Conservation (phyloP, 2,888 invertebrate species). For the Leucoma salicis region DNA sequence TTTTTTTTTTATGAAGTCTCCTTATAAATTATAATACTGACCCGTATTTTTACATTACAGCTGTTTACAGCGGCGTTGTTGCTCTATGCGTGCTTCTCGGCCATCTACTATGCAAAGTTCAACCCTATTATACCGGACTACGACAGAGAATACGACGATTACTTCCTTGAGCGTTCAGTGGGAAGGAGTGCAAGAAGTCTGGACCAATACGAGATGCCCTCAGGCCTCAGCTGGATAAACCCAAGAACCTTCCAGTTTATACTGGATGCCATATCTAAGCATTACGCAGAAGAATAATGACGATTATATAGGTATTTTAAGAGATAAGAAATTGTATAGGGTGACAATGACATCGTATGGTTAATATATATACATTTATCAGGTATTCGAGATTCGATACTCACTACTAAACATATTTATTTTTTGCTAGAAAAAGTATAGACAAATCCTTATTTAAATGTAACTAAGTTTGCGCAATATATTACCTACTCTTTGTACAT, state of each 20-base stretch:
- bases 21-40: too few relatives aligned
- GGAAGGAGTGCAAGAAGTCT: constrained; percentile 72
- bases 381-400: too few relatives aligned
- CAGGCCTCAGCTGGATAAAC: constrained; percentile 80
- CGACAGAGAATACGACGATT: constrained; percentile 87
- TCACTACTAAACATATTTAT: too few relatives aligned
- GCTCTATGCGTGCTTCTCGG: constrained; percentile 92
- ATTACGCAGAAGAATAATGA: constrained; percentile 56
- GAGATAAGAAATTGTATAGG: constrained; percentile 9
- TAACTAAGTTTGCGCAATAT: too few relatives aligned
- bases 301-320: constrained; percentile 1
- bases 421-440: too few relatives aligned
- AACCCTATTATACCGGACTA: constrained; percentile 91
- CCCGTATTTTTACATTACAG: constrained; percentile 81
- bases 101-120: constrained; percentile 93
- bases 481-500: too few relatives aligned
- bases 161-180: constrained; percentile 86
- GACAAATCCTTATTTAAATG: too few relatives aligned
- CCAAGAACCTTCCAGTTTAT: constrained; percentile 85
- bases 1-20: too few relatives aligned
- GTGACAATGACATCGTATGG: constrained; percentile 24
- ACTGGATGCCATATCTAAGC: constrained; percentile 78
- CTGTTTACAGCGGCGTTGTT: constrained; percentile 90
- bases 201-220: constrained; percentile 59
- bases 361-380: too few relatives aligned